Evolutionary conservation across 2,888 invertebrate genomes (phyloP), one percentile per base, ranked within the genome.

Genomic region (Habrosyne pyritoides): DNA sequence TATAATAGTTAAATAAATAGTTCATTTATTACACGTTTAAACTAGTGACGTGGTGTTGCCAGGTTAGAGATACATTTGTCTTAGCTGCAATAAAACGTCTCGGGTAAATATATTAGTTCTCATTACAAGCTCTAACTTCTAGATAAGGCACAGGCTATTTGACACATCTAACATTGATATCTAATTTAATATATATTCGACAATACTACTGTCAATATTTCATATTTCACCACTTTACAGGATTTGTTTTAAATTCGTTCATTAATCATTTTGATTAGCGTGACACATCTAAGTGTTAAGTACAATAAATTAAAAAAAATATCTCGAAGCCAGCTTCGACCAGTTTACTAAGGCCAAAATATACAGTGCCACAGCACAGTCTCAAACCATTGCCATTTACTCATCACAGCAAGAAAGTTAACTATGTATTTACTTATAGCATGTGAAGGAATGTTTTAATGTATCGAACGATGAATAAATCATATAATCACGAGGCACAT

Each of bases 71-170:
- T 26, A 49, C 26, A 26, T 7, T 47, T 8, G n/a, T 48, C 24
- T n/a, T n/a, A 22, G 24, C 24, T 14, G 22, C 48, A 14, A 48
- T 22, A 24, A 24, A 48, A 24, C 22, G 26, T 28, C 10, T 28
- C 18, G 2, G 24, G 24, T 22, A 24, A 48, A 26, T 48, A 14
- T 7, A 10, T 4, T 21, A 14, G 18, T 26, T 28, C 5, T 28
- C 28, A 10, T 28, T 64, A 59, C 53, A 59, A 52, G 52, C 63
- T 61, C 71, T 71, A 67, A 70, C 67, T 72, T 64, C 59, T 68
- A 64, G 66, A 62, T 83, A 85, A 86, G 87, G 86, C 85, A 87
- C 86, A 69, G 62, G 64, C 71, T 74, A 69, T 79, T 83, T 78
- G 78, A 82, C 76, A 80, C 77, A 64, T 53, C 53, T 50, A 47